Conservation (phyloP, 1,140 invertebrate genomes). For the Macrotrachela quadricornifera region DNA sequence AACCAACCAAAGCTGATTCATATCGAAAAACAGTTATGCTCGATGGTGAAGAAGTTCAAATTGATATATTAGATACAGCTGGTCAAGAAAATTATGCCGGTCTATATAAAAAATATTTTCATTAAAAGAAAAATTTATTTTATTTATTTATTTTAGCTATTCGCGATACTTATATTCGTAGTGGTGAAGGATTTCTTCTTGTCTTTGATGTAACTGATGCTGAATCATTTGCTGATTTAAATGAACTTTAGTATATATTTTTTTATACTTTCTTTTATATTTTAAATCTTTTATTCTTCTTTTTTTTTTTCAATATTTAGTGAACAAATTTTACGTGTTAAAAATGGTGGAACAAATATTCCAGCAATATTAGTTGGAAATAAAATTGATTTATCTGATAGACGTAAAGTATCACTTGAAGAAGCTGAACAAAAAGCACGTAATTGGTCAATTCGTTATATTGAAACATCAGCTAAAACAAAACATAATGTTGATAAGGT, state of each 20-base stretch:
- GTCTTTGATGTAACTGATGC: slow-evolving; percentile 98
- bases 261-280: no score
- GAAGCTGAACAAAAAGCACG: slow-evolving; percentile 66
- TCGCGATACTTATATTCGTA: slow-evolving; percentile 94
- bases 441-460: slow-evolving; percentile 87
- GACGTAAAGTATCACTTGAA: slow-evolving; percentile 61
- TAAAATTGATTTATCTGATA: slow-evolving; percentile 84
- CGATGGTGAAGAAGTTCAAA: slow-evolving; percentile 75
- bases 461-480: slow-evolving; percentile 97
- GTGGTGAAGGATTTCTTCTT: slow-evolving; percentile 94
- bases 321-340: slow-evolving; percentile 94
- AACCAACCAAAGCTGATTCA: slow-evolving; percentile 98
- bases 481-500: slow-evolving; percentile 95
- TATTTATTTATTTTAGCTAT: slow-evolving; percentile 16
- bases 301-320: no score
- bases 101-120: background rate
- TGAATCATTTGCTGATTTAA: slow-evolving; percentile 90
- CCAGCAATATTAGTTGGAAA: slow-evolving; percentile 94
- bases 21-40: slow-evolving; percentile 84
- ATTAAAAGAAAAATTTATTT: background rate
- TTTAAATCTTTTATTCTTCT: no score
- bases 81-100: slow-evolving; percentile 94
- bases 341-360: slow-evolving; percentile 83
- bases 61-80: slow-evolving; percentile 96
- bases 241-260: slow-evolving; percentile 69